Percentiles rank a stretch among this genome's conserved stretches.
Evolutionary conservation across 2,113 vertebrate genomes (phyloP).

Genomic region (Corythornis vintsioides): DNA sequence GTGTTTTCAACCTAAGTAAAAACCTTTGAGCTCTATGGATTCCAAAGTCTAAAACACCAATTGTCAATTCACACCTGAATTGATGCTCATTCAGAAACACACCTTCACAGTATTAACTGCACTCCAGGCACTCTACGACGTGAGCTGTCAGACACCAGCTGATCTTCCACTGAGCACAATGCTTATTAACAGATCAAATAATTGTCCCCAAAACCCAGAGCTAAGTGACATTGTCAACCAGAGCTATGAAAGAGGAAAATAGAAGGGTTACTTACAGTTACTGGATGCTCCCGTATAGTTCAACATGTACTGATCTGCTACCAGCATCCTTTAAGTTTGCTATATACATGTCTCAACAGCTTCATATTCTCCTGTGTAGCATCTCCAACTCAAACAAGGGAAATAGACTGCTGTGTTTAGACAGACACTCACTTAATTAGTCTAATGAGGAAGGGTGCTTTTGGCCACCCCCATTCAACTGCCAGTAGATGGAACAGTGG

Average conservation of each 20-base stretch:
- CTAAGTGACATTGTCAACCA: not conserved
- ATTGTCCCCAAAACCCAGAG: not conserved
- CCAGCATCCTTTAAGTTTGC: slow-evolving; percentile 70
- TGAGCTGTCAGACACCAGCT: not conserved
- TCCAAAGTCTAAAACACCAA: not conserved
- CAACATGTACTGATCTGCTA: slow-evolving; percentile 49
- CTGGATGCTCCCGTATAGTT: not conserved
- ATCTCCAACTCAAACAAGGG: slow-evolving; percentile 12
- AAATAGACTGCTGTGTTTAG: slow-evolving; percentile 3
- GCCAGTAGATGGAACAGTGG: not conserved
- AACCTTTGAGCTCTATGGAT: not conserved
- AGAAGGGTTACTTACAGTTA: slow-evolving; percentile 60
- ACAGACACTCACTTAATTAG: slow-evolving; percentile 41
- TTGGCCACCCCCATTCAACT: not conserved
- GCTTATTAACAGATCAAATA: not conserved
- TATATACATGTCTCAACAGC: slow-evolving; percentile 17
- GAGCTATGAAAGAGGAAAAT: not conserved
- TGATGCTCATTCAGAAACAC: not conserved
- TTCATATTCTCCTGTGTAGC: slow-evolving; percentile 30
- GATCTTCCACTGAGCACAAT: not conserved
- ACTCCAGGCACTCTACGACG: not conserved
- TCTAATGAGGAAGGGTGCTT: not conserved
- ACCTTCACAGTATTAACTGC: not conserved
- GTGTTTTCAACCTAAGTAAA: not conserved
- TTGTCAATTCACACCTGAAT: not conserved